Evolutionary conservation across 1,140 invertebrate genomes (phyloP).

Genomic region (Calliphora vicina): DNA sequence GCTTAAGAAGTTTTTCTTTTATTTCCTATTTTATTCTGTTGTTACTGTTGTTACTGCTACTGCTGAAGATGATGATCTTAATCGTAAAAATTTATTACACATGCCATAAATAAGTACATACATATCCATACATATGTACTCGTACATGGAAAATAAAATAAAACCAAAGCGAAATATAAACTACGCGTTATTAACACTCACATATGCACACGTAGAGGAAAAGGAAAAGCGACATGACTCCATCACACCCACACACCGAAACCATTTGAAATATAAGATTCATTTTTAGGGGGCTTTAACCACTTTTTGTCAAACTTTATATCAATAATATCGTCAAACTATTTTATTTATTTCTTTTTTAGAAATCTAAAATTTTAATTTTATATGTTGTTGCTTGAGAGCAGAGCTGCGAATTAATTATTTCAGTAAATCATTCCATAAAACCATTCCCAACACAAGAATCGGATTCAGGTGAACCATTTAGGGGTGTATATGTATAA

Average conservation of each 20-base stretch:
- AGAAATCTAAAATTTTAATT: too few relatives aligned
- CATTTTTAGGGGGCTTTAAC: not conserved
- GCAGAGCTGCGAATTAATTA: too few relatives aligned
- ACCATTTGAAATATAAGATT: not conserved
- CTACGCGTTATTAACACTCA: not conserved
- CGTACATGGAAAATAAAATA: not conserved
- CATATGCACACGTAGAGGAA: not conserved
- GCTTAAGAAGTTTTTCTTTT: slow-evolving; percentile 18
- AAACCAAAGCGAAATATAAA: slow-evolving; percentile 22
- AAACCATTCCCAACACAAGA: too few relatives aligned
- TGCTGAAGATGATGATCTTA: slow-evolving; percentile 18
- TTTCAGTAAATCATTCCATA: too few relatives aligned
- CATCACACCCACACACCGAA: not conserved
- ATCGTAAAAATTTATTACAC: slow-evolving; percentile 33
- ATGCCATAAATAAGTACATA: slow-evolving; percentile 13
- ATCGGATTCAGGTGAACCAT: too few relatives aligned
- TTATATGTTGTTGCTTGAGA: too few relatives aligned
- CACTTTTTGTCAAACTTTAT: too few relatives aligned
- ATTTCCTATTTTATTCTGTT: not conserved
- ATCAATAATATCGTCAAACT: too few relatives aligned
- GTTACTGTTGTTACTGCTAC: not conserved
- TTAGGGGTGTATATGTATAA: too few relatives aligned
- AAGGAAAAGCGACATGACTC: not conserved
- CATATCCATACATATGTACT: too few relatives aligned
- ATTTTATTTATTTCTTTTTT: too few relatives aligned